Evolutionary conservation across 2,113 vertebrate species (phyloP), one percentile per base, ranked within the genome.

Genomic region (Mormoops blainvillei): DNA sequence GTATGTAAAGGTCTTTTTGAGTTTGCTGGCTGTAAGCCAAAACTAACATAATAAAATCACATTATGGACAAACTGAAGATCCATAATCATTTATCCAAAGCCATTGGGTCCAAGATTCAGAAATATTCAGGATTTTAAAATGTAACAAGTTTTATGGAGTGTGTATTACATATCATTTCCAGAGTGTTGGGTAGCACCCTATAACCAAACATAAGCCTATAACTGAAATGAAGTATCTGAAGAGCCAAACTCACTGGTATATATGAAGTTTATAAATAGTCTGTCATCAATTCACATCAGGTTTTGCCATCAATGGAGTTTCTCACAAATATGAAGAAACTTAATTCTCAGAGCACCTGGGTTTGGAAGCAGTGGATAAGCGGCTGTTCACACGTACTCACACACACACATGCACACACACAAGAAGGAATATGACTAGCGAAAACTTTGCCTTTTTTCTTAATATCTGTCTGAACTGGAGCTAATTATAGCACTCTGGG

Each of bases 11-110:
- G 1, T 3, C 77, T 90, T 92, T 82, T 81, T 88, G 58, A 94
- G 19, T 65, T 67, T 19, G 38, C 5, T 77, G 15, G 36, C 89
- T 90, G 0, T 87, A 89, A 92, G 43, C 31, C 92, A 83, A 91
- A 94, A 74, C 43, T 89, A 78, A 93, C 24, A 4, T 84, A 87
- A 88, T 92, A 67, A 95, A 95, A 83, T 84, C 58, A 85, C 9
- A 74, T 65, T 71, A 89, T 52, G 22, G 56, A 70, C 70, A 84
- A 87, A 92, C 45, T 86, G 19, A 94, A 98, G 65, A 67, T 26
- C 33, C 19, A 67, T 41, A 88, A n/a, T 94, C 38, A 58, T 50
- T 89, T 89, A 85, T 67, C 20, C 38, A 81, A 92, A 92, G 70
- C 65, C 12, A 54, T 0, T 41, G 28, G 56, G 63, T 28, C 65